Evolutionary conservation across 2,113 vertebrate genomes (phyloP), one percentile per base, ranked within the genome.

Genomic region (Neotoma lepida): DNA sequence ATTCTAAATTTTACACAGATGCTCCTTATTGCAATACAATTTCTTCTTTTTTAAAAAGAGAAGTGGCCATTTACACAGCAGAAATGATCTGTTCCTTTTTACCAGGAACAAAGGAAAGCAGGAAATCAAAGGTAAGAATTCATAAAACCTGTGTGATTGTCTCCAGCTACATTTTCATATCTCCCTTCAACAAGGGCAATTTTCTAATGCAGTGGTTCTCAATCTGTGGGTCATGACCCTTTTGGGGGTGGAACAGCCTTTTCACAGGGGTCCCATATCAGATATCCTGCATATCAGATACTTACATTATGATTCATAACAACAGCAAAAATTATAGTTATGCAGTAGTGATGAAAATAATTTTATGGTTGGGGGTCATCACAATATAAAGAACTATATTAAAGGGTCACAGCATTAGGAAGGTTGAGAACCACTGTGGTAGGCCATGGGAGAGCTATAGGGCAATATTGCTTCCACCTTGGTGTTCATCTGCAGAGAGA

Each of bases 1-100:
- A 84, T 88, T 93, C 61, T 91, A 90, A 95, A 86, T 89, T 51
- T 86, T 71, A 88, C 2, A 76, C 28, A 64, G 49, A 24, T 86
- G 4, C 12, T 17, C 28, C 90, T 85, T 88, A 78, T 63, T 91
- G 81, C 90, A 30, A 90, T n/a, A 14, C 2, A 93, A 82, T 78
- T 77, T 92, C 22, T 56, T 86, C 76, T 78, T 90, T 44, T 49
- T 24, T 6, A 63, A 64, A 51, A 86, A 94, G n/a, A 89, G 51
- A 89, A 89, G 20, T 77, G 8, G n/a, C 6, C 44, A 81, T 61
- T 91, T 86, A 22, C 4, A 30, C 4, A 71, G 51, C 39, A 93
- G 58, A 91, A 76, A 89, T 85, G 28, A 93, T 41, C 22, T 70
- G 12, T 85, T 76, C 71, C 26, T 74, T 92, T 33, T 80, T 41